Conservation (phyloP, 2,797 vertebrate species). For the Pelodytes ibericus region DNA sequence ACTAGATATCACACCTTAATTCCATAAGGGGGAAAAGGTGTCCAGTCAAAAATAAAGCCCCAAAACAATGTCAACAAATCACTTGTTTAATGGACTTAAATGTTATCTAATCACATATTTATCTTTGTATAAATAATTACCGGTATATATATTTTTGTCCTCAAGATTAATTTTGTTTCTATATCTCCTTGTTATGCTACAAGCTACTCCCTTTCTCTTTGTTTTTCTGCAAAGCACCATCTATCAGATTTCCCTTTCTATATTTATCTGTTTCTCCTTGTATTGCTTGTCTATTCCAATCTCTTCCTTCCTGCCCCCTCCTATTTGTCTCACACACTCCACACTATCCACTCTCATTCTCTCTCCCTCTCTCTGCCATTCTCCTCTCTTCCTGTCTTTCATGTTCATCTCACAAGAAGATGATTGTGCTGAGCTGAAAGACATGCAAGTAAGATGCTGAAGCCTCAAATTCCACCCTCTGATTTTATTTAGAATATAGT, state of each 20-base stretch:
- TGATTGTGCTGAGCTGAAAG: slow-evolving; percentile 51
- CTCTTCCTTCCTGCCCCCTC: slow-evolving; percentile 28
- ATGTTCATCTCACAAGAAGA: slow-evolving; percentile 50
- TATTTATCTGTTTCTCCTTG: slow-evolving; percentile 42
- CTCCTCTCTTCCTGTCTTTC: slow-evolving; percentile 47
- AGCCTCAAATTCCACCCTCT: slow-evolving; percentile 38
- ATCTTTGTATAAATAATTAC: too few species aligned
- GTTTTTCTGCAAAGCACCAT: slow-evolving; percentile 14
- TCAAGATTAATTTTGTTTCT: too few species aligned
- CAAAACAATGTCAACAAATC: too few species aligned
- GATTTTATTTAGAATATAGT: slow-evolving; percentile 18
- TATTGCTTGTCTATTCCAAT: slow-evolving; percentile 27
- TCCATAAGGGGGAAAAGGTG: too few species aligned
- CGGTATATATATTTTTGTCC: too few species aligned
- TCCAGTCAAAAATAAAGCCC: too few species aligned
- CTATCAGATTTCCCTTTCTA: slow-evolving; percentile 44
- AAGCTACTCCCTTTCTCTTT: neutral
- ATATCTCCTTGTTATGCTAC: neutral
- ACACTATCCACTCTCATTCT: neutral
- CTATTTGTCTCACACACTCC: neutral
- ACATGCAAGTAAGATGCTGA: slow-evolving; percentile 24
- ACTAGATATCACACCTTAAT: too few species aligned
- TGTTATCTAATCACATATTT: too few species aligned
- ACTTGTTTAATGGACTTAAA: too few species aligned
- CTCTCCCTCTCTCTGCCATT: slow-evolving; percentile 9